Percentiles rank a stretch among this genome's conserved stretches.
Conservation (phyloP, 1,140 invertebrate genomes). For the Leptopilina clavipes region DNA sequence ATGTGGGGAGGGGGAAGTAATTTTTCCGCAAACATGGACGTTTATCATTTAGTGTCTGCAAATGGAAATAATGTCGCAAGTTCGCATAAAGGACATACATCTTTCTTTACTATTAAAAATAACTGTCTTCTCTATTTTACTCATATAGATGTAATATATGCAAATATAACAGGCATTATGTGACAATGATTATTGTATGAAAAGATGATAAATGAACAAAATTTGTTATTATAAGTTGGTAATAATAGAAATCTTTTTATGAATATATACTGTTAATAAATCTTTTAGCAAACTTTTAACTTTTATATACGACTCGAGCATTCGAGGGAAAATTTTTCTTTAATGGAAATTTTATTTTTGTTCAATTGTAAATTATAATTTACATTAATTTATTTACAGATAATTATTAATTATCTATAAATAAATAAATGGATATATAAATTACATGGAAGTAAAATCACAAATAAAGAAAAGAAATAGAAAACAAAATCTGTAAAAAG, state of each 20-base stretch:
- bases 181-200: background rate
- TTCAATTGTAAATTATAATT: too few species aligned
- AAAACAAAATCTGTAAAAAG: too few species aligned
- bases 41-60: slow-evolving; percentile 1
- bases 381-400: too few species aligned
- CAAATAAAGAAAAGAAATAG: too few species aligned
- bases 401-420: too few species aligned
- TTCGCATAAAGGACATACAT: slow-evolving; percentile 9
- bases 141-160: slow-evolving; percentile 8
- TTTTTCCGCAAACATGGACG: background rate
- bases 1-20: background rate
- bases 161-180: slow-evolving; percentile 14
- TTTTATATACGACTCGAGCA: too few species aligned
- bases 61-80: slow-evolving; percentile 13
- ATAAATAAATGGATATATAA: too few species aligned
- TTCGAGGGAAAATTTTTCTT: too few species aligned
- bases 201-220: slow-evolving; percentile 7
- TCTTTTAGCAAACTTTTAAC: too few species aligned
- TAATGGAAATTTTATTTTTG: too few species aligned
- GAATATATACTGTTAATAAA: too few species aligned
- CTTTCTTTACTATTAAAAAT: slow-evolving; percentile 19
- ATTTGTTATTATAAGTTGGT: background rate
- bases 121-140: background rate
- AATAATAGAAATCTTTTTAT: background rate
- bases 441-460: too few species aligned